Evolutionary conservation across 2,888 invertebrate genomes (phyloP), one percentile per base, ranked within the genome.

Genomic region (Andrena bucephala): DNA sequence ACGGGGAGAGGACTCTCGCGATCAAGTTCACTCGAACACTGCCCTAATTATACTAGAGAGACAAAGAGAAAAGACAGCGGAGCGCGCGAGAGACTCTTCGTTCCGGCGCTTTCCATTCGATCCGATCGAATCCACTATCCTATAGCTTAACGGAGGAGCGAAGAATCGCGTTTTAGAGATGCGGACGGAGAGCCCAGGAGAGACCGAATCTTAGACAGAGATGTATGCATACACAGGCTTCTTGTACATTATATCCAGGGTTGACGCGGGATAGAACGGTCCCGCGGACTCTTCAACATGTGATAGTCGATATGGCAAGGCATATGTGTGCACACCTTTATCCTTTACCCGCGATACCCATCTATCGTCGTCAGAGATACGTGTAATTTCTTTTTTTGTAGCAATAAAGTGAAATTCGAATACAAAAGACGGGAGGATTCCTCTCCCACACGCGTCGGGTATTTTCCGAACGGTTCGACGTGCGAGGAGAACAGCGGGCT

Each of bases 221-320:
- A 65, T 42, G 63, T 50, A 36, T 48, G 68, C 27, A 36, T 60
- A 65, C 24, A 60, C 63, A 60, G 33, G 52, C 63, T 71, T 85
- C 80, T 85, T 86, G 83, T 83, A 88, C 79, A 84, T 84, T 84
- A 68, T 42, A 65, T 52, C 48, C 54, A n/a, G 52, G 70, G 54
- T 29, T 10, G 42, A 54, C 36, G 72, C 84, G 84, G 83, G 71
- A 72, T 72, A 16, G 10, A 67, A 78, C 60, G 69, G 36, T 36
- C n/a, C 68, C 52, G 59, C 20, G 60, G 83, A 81, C 87, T 88
- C 89, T 91, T 90, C 85, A 90, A 89, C 85, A 88, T 91, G 92
- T 92, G 92, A 92, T 91, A 92, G 90, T 90, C 89, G 88, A 90
- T 24, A 24, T 88, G 89, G 89, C 90, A 89, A 91, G 85, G 89